Conservation (phyloP, 2,888 invertebrate species). For the Lycophotia porphyrea region DNA sequence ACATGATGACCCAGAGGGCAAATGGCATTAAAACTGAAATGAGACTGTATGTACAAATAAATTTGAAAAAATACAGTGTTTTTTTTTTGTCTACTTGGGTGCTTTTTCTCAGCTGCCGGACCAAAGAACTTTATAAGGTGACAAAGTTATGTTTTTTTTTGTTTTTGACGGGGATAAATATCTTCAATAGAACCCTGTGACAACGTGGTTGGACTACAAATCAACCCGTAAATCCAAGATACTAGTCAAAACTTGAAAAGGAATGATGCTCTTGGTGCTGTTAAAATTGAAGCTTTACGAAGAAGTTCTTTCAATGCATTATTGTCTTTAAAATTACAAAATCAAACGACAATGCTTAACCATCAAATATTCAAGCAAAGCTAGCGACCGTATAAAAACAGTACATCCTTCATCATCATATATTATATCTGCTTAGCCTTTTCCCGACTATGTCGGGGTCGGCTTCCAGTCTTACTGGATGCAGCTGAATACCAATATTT, state of each 20-base stretch:
- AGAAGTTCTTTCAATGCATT: fast-evolving
- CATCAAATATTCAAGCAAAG: slow-evolving; percentile 33
- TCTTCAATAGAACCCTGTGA: too few relatives aligned
- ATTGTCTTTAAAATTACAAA: not conserved
- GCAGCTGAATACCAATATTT: too few relatives aligned
- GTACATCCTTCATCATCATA: too few relatives aligned
- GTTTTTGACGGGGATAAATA: not conserved
- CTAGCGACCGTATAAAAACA: slow-evolving; percentile 44
- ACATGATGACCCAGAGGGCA: not conserved
- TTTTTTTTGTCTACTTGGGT: not conserved
- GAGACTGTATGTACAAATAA: not conserved
- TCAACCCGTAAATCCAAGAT: not conserved
- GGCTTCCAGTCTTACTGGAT: too few relatives aligned
- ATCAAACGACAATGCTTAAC: not conserved
- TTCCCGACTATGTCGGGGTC: too few relatives aligned
- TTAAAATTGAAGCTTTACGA: not conserved
- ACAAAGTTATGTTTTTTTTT: not conserved
- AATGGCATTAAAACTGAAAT: not conserved
- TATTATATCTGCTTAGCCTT: too few relatives aligned
- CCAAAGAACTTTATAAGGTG: not conserved
- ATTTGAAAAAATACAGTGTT: not conserved
- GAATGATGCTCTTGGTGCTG: too few relatives aligned
- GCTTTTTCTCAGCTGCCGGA: not conserved
- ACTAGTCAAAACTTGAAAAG: not conserved
- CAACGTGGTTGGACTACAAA: not conserved